Evolutionary conservation across 2,113 vertebrate species (phyloP).

Genomic region (Bos taurus): DNA sequence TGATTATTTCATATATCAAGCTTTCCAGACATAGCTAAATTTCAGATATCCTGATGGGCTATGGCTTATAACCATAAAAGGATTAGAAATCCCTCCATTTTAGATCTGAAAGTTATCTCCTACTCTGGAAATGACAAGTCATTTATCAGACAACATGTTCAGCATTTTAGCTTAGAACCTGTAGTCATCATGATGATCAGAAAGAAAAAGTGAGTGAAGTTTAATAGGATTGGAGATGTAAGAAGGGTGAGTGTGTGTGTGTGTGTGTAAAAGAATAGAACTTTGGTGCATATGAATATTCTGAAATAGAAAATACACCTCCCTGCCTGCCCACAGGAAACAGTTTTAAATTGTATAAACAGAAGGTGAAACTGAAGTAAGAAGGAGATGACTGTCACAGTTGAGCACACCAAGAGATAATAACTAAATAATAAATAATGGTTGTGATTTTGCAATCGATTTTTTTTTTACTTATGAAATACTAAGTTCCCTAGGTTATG

Average conservation of each 20-base stretch:
- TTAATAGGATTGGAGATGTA: neutral
- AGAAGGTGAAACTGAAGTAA: neutral
- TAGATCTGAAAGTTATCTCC: neutral
- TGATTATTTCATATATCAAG: neutral
- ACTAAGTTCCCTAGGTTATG: neutral
- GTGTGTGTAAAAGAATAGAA: neutral
- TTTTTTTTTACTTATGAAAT: conserved; percentile 7
- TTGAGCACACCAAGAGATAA: neutral
- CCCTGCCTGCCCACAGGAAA: neutral
- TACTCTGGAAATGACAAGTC: neutral
- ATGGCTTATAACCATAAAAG: neutral
- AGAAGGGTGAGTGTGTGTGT: neutral
- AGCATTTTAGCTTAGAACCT: neutral
- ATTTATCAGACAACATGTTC: neutral
- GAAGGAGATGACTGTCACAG: neutral
- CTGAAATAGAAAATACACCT: neutral
- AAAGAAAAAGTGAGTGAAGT: neutral
- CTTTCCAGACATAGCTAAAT: neutral
- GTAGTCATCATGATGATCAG: neutral
- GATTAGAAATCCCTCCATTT: neutral
- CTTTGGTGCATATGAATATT: neutral
- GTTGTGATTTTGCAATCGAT: neutral
- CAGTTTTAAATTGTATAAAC: neutral
- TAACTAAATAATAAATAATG: neutral
- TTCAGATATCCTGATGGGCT: neutral